A percentile compares a stretch with the other conserved stretches of the same genome.
These are phyloP conservation scores for Pungitius pungitius DNA, from an alignment of 2,113 vertebrate genomes.

Conservation along the genomic window DNA sequence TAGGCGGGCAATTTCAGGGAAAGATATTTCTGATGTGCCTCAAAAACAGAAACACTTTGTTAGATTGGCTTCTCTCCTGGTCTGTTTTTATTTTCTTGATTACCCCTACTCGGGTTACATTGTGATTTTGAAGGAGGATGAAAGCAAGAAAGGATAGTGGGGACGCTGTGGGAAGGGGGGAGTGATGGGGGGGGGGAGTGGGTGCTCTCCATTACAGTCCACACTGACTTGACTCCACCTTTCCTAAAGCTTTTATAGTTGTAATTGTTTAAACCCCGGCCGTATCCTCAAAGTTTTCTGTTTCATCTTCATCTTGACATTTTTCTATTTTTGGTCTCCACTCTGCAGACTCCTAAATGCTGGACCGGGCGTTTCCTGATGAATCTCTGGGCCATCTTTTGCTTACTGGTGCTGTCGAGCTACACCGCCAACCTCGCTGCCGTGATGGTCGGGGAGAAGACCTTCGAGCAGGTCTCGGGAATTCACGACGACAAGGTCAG, in stretches of 20 bases:
- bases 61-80: neutral
- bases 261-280: neutral
- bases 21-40: conserved; percentile 40
- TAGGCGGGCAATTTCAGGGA: conserved; percentile 48
- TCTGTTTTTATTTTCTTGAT: conserved; percentile 42
- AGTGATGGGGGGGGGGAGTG: neutral
- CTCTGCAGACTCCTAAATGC: conserved; percentile 89
- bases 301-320: conserved; percentile 12
- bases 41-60: conserved; percentile 22
- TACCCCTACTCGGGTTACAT: neutral
- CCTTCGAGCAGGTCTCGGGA: conserved; percentile 92
- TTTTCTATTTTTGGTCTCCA: neutral
- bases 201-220: neutral
- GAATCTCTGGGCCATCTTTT: conserved; percentile 99
- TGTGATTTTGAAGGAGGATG: neutral
- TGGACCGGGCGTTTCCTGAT: conserved; percentile 95
- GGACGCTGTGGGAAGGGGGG: neutral
- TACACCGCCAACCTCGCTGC: conserved; percentile 97
- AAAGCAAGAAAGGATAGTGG: neutral
- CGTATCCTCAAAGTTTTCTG: neutral
- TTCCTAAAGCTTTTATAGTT: conserved; percentile 8
- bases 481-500: conserved; percentile 96
- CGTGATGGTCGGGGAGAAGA: conserved; percentile 97
- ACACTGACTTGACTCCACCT: conserved; percentile 4
- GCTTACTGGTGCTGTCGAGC: conserved; percentile 96